Percentiles rank a stretch among this genome's conserved stretches.
Evolutionary conservation across 2,888 invertebrate genomes (phyloP).

Genomic region (Auanema freiburgensis): DNA sequence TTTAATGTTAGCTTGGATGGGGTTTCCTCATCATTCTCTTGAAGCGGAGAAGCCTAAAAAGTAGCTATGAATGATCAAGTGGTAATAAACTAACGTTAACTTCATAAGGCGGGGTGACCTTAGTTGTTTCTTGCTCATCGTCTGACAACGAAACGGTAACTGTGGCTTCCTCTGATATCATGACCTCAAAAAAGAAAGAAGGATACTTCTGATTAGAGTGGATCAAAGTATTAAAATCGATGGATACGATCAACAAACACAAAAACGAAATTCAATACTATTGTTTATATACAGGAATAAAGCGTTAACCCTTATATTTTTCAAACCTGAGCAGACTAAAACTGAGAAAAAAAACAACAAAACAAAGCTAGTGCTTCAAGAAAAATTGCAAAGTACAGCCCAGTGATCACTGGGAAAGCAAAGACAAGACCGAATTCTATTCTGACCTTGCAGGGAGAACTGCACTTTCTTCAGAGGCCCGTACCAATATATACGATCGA

Average conservation of each 20-base stretch:
- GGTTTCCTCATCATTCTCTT: slow-evolving; percentile 11
- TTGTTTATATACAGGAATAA: no score
- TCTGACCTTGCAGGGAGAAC: slow-evolving; percentile 51
- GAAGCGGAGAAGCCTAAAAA: slow-evolving; percentile 11
- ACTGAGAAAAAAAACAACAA: no score
- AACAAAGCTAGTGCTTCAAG: no score
- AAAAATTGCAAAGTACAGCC: slow-evolving; percentile 37
- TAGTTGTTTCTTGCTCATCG: slow-evolving; percentile 10
- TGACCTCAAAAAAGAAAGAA: not conserved
- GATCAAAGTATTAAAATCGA: no score
- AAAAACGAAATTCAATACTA: no score
- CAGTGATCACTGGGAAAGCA: slow-evolving; percentile 62
- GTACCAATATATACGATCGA: slow-evolving; percentile 38
- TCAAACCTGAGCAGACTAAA: no score
- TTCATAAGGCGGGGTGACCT: slow-evolving; percentile 6
- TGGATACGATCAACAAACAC: no score
- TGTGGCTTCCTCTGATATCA: slow-evolving; percentile 26
- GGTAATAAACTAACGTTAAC: slow-evolving; percentile 6
- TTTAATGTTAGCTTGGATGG: slow-evolving; percentile 10
- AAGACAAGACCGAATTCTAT: slow-evolving; percentile 44
- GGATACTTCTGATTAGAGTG: no score
- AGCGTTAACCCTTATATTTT: no score
- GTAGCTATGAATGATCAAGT: not conserved
- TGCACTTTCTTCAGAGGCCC: slow-evolving; percentile 45
- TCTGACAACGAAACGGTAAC: slow-evolving; percentile 16